A percentile compares a stretch with the other conserved stretches of the same genome.
phyloP scores from a whole-genome alignment of 2,113 vertebrate genomes.

The Ivindomyrus marchei region DNA sequence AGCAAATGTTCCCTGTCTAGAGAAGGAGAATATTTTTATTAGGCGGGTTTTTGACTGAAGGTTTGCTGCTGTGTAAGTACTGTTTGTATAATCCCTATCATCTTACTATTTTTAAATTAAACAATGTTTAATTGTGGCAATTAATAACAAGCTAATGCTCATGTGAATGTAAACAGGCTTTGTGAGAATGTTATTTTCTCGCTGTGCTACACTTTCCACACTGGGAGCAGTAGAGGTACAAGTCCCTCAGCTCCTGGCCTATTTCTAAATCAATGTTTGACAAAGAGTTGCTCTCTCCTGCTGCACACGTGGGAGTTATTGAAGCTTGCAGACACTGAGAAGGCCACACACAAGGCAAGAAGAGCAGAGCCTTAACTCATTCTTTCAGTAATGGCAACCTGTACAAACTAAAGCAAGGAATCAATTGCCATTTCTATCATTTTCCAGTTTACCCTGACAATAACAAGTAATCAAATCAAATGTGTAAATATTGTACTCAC shows the following conservation, averaged over 20 bases:
- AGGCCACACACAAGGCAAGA: conserved; percentile 46
- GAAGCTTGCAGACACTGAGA: conserved; percentile 36
- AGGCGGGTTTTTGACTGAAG: neutral
- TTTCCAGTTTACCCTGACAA: neutral
- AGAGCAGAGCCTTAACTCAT: conserved; percentile 32
- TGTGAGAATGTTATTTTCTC: conserved; percentile 38
- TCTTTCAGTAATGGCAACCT: conserved; percentile 35
- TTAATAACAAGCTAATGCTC: neutral
- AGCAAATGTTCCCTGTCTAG: neutral
- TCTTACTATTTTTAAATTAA: neutral
- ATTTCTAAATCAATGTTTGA: conserved; percentile 60
- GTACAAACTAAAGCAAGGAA: conserved; percentile 45
- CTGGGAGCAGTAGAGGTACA: conserved; percentile 36
- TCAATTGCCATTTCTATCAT: neutral
- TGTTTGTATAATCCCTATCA: neutral
- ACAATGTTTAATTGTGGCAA: neutral
- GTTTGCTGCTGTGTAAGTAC: neutral
- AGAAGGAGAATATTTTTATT: neutral
- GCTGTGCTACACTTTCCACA: conserved; percentile 29
- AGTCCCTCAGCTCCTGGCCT: conserved; percentile 53
- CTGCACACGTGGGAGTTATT: conserved; percentile 44
- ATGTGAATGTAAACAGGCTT: conserved; percentile 21
- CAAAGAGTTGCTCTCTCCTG: conserved; percentile 47
- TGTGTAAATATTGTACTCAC: neutral
- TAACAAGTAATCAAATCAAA: neutral